Evolutionary conservation across 2,113 vertebrate genomes (phyloP), one percentile per base, ranked within the genome.

Genomic region (Oncorhynchus tshawytscha): DNA sequence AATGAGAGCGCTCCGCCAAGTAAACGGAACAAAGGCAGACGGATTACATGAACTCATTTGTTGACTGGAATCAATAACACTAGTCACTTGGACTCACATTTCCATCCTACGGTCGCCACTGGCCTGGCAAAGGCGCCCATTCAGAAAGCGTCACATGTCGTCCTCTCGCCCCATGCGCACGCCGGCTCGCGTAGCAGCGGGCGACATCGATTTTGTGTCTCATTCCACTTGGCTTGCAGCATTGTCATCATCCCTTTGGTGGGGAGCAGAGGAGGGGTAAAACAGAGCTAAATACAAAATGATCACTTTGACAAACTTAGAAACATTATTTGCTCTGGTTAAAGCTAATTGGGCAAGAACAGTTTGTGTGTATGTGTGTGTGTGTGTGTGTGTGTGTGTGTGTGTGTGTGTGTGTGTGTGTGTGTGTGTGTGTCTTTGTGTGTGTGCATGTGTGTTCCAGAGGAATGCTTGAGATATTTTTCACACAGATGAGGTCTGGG

Each of bases 1-100:
- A 95, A 95, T 89, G 93, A 94, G 92, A 92, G 90, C 89, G 86
- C 89, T 88, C 88, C 87, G 86, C 91, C 90, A 88, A 90, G 85
- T 78, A 70, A 90, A 91, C 90, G 85, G 92, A 93, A 94, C 92
- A 92, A 91, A 92, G 83, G 88, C 88, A 90, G 91, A 94, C 91
- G 88, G 90, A 94, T 92, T 92, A 93, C 88, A 90, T 78, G 81
- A 89, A 83, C 77, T 89, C 54, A 75, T 90, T 92, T 79, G 49
- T 92, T 91, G 83, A 86, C 86, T 84, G 81, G 91, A 94, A 91
- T 92, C 88, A 85, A 83, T 92, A 95, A 91, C 90, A 86, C 76
- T 0, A 60, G 89, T 84, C 86, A 60, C 3, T 83, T 86, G 83
- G 67, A 78, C 85, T 82, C 83, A 84, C 82, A 72, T 81, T 79